phyloP scores from a whole-genome alignment of 2,113 vertebrate species.

The Pollachius pollachius region DNA sequence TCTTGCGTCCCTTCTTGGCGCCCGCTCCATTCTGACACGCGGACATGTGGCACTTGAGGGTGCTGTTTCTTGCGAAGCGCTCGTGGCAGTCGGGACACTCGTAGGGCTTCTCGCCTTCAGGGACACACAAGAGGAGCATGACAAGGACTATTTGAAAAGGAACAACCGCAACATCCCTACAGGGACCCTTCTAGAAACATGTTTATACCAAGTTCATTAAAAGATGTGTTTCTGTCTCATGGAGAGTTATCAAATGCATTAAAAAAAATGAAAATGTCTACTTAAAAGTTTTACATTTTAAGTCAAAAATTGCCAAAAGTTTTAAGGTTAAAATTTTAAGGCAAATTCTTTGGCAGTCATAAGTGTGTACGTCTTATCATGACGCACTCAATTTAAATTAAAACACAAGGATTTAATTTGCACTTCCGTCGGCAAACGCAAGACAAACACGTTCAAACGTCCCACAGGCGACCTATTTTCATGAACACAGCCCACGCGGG shows the following conservation, averaged over 20 bases:
- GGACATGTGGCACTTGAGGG: slow-evolving; percentile 94
- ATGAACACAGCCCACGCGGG: not conserved
- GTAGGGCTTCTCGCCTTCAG: slow-evolving; percentile 95
- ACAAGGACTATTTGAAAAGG: not conserved
- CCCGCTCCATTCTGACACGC: slow-evolving; percentile 94
- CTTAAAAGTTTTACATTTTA: no score
- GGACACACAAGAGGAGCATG: slow-evolving; percentile 16
- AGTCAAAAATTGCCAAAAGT: no score
- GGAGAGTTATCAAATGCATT: no score
- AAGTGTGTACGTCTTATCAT: no score
- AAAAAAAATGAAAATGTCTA: no score
- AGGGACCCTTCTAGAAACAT: not conserved
- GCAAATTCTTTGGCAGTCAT: no score
- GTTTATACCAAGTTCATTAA: not conserved
- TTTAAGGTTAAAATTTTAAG: no score
- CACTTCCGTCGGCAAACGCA: not conserved
- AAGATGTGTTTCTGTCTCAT: no score
- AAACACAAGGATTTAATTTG: no score
- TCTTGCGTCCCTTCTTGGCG: slow-evolving; percentile 97
- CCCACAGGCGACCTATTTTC: not conserved
- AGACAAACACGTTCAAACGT: not conserved
- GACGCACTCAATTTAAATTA: no score
- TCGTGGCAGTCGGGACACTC: slow-evolving; percentile 97
- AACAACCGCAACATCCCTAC: not conserved
- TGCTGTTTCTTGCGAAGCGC: slow-evolving; percentile 94